Conservation (phyloP, 2,797 vertebrate species). For the Mormyrops attenuatus region DNA sequence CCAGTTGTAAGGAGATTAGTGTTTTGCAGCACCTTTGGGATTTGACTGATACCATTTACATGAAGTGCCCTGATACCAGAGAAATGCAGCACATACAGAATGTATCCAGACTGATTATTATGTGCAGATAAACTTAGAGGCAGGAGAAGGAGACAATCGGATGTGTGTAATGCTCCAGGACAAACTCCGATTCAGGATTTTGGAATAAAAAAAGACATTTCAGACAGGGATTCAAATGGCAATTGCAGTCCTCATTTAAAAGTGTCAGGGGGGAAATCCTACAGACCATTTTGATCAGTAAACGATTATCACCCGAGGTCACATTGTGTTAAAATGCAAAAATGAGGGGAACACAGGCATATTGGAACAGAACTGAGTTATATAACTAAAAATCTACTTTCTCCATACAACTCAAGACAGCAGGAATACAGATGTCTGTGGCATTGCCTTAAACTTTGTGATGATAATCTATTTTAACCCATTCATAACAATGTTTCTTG, state of each 20-base stretch:
- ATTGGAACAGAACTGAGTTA: not conserved
- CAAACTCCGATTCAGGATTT: constrained; percentile 37
- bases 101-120: constrained; percentile 46
- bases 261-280: not conserved
- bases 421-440: not conserved
- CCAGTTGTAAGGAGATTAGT: constrained; percentile 56
- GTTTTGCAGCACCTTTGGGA: constrained; percentile 55
- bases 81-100: not conserved
- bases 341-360: not conserved
- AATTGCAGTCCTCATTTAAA: not conserved
- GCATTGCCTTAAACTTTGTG: not conserved
- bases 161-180: constrained; percentile 37
- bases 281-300: not conserved
- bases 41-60: constrained; percentile 56
- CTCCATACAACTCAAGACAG: not conserved
- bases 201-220: constrained; percentile 37
- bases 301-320: not conserved
- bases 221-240: not conserved
- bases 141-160: constrained; percentile 38
- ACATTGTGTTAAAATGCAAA: not conserved
- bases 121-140: constrained; percentile 51
- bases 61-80: constrained; percentile 36
- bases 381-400: not conserved
- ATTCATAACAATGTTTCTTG: not conserved
- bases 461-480: not conserved